phyloP scores from a whole-genome alignment of 2,797 vertebrate genomes.

The Psittacula echo region DNA sequence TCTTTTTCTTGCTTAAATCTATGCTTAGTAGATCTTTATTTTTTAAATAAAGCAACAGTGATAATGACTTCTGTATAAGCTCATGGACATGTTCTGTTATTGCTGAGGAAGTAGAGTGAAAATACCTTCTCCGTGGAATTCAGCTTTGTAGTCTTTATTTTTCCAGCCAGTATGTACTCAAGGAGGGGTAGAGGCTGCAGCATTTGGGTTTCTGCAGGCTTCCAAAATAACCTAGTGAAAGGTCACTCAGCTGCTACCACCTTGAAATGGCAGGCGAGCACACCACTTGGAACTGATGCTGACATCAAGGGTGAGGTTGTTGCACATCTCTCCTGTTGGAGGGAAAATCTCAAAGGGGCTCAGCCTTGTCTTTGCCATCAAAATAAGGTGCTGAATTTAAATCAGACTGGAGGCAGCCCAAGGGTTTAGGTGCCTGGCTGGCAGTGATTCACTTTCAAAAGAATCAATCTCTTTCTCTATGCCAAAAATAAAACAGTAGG shows the following conservation, averaged over 20 bases:
- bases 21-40: neutral
- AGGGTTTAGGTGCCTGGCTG: neutral
- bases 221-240: neutral
- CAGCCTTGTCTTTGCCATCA: neutral
- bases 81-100: neutral
- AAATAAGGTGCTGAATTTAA: neutral
- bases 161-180: neutral
- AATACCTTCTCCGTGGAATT: neutral
- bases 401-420: neutral
- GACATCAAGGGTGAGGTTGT: neutral
- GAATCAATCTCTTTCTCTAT: neutral
- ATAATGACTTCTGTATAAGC: neutral
- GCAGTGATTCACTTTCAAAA: slow-evolving; percentile 1
- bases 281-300: neutral
- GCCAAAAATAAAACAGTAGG: slow-evolving; percentile 13
- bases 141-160: neutral
- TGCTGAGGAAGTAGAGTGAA: neutral
- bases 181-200: neutral
- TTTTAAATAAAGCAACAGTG: neutral
- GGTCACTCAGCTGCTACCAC: neutral
- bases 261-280: neutral
- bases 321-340: neutral
- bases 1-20: neutral
- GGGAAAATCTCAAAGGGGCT: neutral
- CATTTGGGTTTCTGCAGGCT: neutral